Percentiles rank a stretch among this genome's conserved stretches.
These are phyloP conservation scores for Venustaconcha ellipsiformis DNA, from an alignment of 1,140 invertebrate genomes.

Conservation along the genomic window DNA sequence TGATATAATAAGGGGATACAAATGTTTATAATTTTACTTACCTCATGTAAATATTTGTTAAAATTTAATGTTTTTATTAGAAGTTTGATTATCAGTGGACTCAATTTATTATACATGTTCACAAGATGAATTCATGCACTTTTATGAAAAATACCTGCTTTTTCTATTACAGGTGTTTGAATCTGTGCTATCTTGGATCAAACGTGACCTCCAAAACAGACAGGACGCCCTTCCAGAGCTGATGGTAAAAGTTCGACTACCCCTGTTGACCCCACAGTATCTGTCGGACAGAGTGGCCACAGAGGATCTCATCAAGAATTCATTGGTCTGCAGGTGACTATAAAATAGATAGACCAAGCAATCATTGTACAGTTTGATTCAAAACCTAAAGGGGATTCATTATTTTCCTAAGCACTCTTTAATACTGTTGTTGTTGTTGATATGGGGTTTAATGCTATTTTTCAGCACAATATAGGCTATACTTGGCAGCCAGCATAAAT, in stretches of 20 bases:
- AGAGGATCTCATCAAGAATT: constrained; percentile 80
- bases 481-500: too few relatives aligned
- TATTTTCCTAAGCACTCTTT: too few relatives aligned
- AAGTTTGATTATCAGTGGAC: too few relatives aligned
- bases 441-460: too few relatives aligned
- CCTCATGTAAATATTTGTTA: too few relatives aligned
- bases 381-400: not conserved
- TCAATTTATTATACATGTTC: too few relatives aligned
- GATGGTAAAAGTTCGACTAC: constrained; percentile 82
- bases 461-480: too few relatives aligned
- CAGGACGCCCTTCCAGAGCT: constrained; percentile 78
- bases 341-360: not conserved
- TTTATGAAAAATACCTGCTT: not conserved
- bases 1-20: too few relatives aligned
- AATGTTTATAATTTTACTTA: too few relatives aligned
- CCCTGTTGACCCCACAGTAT: constrained; percentile 85
- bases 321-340: constrained; percentile 64
- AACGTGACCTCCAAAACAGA: constrained; percentile 76
- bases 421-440: too few relatives aligned
- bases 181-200: constrained; percentile 86
- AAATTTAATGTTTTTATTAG: too few relatives aligned
- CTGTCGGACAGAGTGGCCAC: constrained; percentile 85
- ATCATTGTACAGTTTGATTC: not conserved
- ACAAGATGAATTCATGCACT: too few relatives aligned
- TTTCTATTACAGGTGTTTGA: constrained; percentile 82